Evolutionary conservation across 2,888 invertebrate species (phyloP), one percentile per base, ranked within the genome.

Genomic region (Eupithecia abbreviata): DNA sequence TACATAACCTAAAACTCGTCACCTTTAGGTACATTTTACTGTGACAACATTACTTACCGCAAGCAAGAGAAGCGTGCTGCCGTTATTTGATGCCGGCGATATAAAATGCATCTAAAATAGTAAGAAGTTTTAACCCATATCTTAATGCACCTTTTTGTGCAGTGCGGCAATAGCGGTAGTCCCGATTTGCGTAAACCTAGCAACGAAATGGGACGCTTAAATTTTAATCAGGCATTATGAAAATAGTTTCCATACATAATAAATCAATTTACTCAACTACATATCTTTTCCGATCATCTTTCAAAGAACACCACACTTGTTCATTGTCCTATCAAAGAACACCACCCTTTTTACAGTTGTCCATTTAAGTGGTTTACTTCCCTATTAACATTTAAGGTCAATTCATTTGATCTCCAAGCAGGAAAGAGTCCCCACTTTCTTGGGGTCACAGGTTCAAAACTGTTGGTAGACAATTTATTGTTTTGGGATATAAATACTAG

Each of bases 401-500:
- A 72, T 76, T 77, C 75, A 65, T 71, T 45, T 82, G 77, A 78
- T 70, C 76, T 30, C 49, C 3, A 42, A 68, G 65, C 67, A 65
- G 74, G 71, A 71, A 71, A 42, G 72, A 72, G 72, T 43, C 30
- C 51, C 43, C 9, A 71, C 58, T 73, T 70, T 76, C 74, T 51
- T 49, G 42, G 43, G 68, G 66, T 71, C 76, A 74, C 5, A 51
- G 71, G 80, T 74, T 77, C 74, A 77, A 78, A 71, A 71, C 43
- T 69, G 72, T 77, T 77, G 72, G n/a, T 49, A 18, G 65, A 55
- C 76, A 77, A 76, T 75, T 67, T 68, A 77, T 76, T 69, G 47
- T 69, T 47, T 69, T 47, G 18, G 12, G 30, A 30, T 10, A 15
- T 58, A 18, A 58, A 18, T 15, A 15, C 18, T 41, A 15, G 42